Base-by-base conservation (phyloP, 2,888 invertebrate species). In the Anticlea derivata region DNA sequence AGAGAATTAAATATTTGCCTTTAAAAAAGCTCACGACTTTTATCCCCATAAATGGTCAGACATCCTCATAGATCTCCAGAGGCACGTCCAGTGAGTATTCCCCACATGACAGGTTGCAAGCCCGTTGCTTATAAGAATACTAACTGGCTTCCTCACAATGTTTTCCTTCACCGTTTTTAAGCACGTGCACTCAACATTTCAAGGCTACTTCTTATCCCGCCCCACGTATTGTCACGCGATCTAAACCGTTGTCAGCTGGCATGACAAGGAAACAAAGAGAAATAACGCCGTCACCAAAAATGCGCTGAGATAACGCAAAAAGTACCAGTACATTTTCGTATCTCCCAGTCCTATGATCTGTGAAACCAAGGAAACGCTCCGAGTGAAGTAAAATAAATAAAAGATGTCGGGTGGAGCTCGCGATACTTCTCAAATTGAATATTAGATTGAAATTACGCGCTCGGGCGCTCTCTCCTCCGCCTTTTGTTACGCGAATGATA, bases 391-490 rank as follows among this genome's bases (percentile, higher is more conserved):
- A 70, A 74, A 86, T 83, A 85, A 83, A 86, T 86, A 86, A 81
- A 88, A 86, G 79, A 84, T 80, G 78, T 73, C 76, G 74, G 74
- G 67, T 66, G 69, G 68, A 80, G 72, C 83, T 78, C 75, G 74
- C 79, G 78, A 82, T 85, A 83, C 83, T 81, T 81, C 80, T 86
- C 79, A 86, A 87, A 88, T 86, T 86, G 87, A 86, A 89, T 89
- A 89, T 88, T 86, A 89, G 83, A 88, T 89, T 89, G 90, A 80
- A 89, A 88, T 89, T 88, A 89, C 85, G 80, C 85, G 86, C 86
- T 83, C 82, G 80, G 78, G 80, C 80, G 81, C 74, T 80, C 79
- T 77, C 79, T 83, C 81, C 81, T 81, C 78, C 80, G 75, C 71
- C 81, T 81, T 82, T 88, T 87, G 84, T 89, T 86, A 81, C 83